A percentile compares a stretch with the other conserved stretches of the same genome.
These are phyloP conservation scores for Eremophila alpestris DNA, from an alignment of 2,797 vertebrate species.

Conservation along the genomic window DNA sequence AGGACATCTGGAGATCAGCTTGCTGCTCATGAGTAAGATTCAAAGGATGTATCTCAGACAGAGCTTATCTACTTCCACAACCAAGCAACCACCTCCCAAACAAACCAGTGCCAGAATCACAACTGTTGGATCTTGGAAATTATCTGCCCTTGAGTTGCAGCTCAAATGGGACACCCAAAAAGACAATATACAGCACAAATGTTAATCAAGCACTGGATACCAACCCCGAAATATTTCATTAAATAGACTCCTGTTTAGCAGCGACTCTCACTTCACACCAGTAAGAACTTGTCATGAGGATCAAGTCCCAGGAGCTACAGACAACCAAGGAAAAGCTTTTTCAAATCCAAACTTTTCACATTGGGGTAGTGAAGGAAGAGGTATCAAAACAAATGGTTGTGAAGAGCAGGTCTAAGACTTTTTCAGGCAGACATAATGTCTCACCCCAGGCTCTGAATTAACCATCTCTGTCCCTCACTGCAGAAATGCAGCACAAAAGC, in stretches of 20 bases:
- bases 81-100: not conserved
- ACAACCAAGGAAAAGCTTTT: not conserved
- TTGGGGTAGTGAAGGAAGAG: not conserved
- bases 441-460: not conserved
- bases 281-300: not conserved
- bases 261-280: not conserved
- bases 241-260: not conserved
- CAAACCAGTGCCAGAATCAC: not conserved
- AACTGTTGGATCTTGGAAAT: not conserved
- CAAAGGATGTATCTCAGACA: not conserved
- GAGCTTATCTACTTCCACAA: not conserved
- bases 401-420: not conserved
- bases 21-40: not conserved
- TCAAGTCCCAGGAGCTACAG: not conserved
- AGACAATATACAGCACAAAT: not conserved
- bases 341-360: not conserved
- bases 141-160: not conserved
- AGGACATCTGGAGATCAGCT: constrained; percentile 51
- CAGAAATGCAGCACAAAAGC: not conserved
- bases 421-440: not conserved
- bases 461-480: not conserved
- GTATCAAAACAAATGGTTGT: not conserved
- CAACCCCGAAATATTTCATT: not conserved
- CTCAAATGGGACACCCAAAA: not conserved
- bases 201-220: not conserved